phyloP scores from a whole-genome alignment of 2,888 invertebrate genomes.

The Agelastica alni region DNA sequence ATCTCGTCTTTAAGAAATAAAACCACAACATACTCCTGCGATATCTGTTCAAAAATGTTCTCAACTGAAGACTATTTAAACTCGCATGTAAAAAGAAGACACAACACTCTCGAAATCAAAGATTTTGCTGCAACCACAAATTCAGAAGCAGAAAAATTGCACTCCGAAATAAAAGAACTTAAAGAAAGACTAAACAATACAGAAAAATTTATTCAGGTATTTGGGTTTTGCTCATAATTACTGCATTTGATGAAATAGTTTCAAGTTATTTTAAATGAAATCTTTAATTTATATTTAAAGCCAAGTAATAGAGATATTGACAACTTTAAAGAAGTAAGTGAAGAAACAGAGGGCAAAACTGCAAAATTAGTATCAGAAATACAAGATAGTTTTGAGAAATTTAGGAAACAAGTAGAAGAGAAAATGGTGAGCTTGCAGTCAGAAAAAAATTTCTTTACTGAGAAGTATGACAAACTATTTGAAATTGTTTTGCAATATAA shows the following conservation, averaged over 20 bases:
- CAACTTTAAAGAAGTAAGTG: conserved; percentile 26
- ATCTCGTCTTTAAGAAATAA: conserved; percentile 60
- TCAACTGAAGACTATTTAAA: conserved; percentile 66
- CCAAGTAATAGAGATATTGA: conserved; percentile 28
- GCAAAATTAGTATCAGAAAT: conserved; percentile 41
- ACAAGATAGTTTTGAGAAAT: conserved; percentile 51
- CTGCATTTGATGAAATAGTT: too few species aligned
- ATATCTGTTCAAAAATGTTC: conserved; percentile 70
- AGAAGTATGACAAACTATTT: conserved; percentile 62
- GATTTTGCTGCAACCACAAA: conserved; percentile 47
- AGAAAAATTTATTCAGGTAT: conserved; percentile 61
- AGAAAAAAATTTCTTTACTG: conserved; percentile 61
- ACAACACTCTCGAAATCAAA: conserved; percentile 48
- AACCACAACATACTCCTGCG: conserved; percentile 61
- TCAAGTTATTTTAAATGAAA: too few species aligned
- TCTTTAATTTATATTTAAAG: too few species aligned
- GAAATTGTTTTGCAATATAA: conserved; percentile 42
- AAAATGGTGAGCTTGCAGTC: conserved; percentile 57
- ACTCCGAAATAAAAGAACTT: conserved; percentile 66
- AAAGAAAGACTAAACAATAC: conserved; percentile 66
- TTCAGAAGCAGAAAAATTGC: conserved; percentile 66
- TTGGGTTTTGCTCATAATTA: too few species aligned
- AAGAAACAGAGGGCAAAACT: conserved; percentile 20
- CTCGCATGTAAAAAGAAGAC: conserved; percentile 67
- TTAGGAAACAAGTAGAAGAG: conserved; percentile 49